Base-by-base conservation (phyloP, 1,140 invertebrate genomes). In the Papilio aristodemus region DNA sequence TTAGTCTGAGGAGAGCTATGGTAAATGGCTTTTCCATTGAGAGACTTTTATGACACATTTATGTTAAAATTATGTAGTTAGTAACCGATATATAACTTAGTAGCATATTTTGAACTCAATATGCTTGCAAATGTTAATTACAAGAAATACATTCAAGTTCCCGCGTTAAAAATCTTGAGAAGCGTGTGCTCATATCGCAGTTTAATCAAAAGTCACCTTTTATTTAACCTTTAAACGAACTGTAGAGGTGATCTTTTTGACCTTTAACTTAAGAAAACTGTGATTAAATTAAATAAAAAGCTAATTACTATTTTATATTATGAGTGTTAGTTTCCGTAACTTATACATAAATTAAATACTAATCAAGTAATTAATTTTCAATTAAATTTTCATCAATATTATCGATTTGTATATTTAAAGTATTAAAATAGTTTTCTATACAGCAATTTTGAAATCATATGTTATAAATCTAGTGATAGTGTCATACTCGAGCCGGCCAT, bases 401-500 rank as follows among this genome's bases (percentile, higher is more conserved):
- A 32, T 32, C 27, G 27, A 6, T 32, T 32, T 3, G 27, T 32
- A 32, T 3, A 3, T 3, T 32, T 3, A 32, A 32, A 32, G 6
- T 32, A 6, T 32, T 32, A 32, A 32, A 32, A 32, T 32, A 46
- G 43, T 14, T 46, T 46, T 17, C 8, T 46, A 9, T 19, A 10
- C 0, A 17, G 9, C 17, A 19, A 22, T 11, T 50, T 32, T 22
- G 17, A 11, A 50, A 17, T 50, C 41, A 43, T 39, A 50, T 17
- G 1, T 43, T 19, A 11, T 50, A 17, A 50, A 50, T 50, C 19
- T 17, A 22, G 71, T 64, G 67, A 71, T 64, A 46, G 67, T 63
- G 67, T 73, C 43, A 63, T 62, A 27, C 63, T 43, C 46, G 74
- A 67, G 67, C 71, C 43, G 36, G 62, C 79, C 79, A 81, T 81